Evolutionary conservation across 2,888 invertebrate genomes (phyloP).

Genomic region (Thereva nobilitata): DNA sequence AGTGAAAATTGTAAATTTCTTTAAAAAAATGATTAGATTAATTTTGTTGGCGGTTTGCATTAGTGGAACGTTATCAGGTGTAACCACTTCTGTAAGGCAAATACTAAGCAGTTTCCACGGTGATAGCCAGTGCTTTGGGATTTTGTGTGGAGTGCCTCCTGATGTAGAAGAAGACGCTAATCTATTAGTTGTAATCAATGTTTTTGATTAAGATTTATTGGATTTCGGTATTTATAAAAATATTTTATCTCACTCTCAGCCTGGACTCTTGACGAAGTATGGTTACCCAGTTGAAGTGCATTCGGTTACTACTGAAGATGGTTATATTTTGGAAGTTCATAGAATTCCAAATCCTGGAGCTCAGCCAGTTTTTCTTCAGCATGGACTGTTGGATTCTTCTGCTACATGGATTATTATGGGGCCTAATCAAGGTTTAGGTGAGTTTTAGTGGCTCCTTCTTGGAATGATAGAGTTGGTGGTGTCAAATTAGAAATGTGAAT

Average conservation of each 20-base stretch:
- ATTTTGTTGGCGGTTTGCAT: too few relatives aligned
- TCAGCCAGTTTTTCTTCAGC: slow-evolving; percentile 67
- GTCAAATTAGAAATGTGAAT: too few relatives aligned
- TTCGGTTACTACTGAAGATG: slow-evolving; percentile 71
- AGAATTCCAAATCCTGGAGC: slow-evolving; percentile 66
- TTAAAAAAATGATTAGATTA: too few relatives aligned
- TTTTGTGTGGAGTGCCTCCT: too few relatives aligned
- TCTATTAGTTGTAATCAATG: too few relatives aligned
- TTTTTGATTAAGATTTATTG: too few relatives aligned
- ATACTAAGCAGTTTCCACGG: too few relatives aligned
- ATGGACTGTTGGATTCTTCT: slow-evolving; percentile 74
- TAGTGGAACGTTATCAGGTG: too few relatives aligned
- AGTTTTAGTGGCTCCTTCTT: slow-evolving; percentile 43
- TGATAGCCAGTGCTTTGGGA: too few relatives aligned
- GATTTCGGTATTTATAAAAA: slow-evolving; percentile 3
- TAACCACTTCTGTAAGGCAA: too few relatives aligned
- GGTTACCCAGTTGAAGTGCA: slow-evolving; percentile 70
- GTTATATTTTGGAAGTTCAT: slow-evolving; percentile 76
- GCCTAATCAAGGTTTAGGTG: slow-evolving; percentile 63
- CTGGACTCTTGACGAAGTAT: slow-evolving; percentile 64
- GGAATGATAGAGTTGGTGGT: background rate
- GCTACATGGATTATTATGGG: slow-evolving; percentile 76
- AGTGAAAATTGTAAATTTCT: too few relatives aligned
- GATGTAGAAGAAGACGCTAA: too few relatives aligned
- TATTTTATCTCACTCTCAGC: slow-evolving; percentile 44